Base-by-base conservation (phyloP, 2,888 invertebrate species). In the Hemistola chrysoprasaria region DNA sequence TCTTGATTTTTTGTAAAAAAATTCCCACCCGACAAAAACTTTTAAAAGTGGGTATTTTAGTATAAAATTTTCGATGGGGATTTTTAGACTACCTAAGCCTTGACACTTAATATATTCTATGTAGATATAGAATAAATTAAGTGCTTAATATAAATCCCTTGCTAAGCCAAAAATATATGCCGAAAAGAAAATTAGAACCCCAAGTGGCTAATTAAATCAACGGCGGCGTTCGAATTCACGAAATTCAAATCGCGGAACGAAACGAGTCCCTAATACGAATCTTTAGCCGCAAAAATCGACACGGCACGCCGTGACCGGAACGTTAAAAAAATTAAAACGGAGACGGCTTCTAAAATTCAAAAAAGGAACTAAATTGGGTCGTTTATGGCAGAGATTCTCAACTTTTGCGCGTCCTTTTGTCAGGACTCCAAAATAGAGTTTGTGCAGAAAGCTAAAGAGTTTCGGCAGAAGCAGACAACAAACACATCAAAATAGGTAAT, bases 281-380 rank as follows among this genome's bases (percentile, higher is more conserved):
- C 58, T 53, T 63, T 56, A 71, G 71, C 72, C 68, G 74, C 76
- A 77, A 75, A 78, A 73, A 74, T 77, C 73, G 62, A 69, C 75
- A 75, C 47, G 50, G 58, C 56, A 51, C 53, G 59, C 56, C 44
- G 46, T 33, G 53, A 54, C 54, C 47, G 56, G 46, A 53, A 52
- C 46, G 45, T 25, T 39, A 25, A 39, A 49, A 41, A 38, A 40
- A 44, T 32, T 34, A 37, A 48, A 37, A 33, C 37, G 30, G 23
- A 8, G 21, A 23, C 36, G 43, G 50, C 62, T 60, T 64, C 64
- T 59, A 53, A 71, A 68, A 67, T 68, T 68, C 40, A 56, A 60
- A 72, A 71, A 70, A 59, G 63, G 64, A 67, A 65, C 63, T 62
- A 45, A 74, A 78, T 77, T 73, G 77, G 67, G 62, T 66, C 51